These are phyloP conservation scores for Ganaspis sp. DNA, from an alignment of 1,140 invertebrate genomes.

Conservation along the genomic window DNA sequence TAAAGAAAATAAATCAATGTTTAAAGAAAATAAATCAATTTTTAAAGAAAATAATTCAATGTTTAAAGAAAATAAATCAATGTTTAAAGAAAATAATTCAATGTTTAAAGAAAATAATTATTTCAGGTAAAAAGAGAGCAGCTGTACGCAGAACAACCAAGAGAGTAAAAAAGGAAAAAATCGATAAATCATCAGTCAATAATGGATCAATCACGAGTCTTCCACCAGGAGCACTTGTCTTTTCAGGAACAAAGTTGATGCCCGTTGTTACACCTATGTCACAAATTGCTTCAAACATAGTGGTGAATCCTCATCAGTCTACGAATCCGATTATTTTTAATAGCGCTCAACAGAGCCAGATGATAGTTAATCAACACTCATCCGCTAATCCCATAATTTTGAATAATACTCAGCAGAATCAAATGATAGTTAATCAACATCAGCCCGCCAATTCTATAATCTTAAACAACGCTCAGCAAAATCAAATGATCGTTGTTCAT, in stretches of 20 bases:
- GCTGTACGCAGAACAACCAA: slow-evolving; percentile 56
- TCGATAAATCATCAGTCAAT: slow-evolving; percentile 49
- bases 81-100: too few species aligned
- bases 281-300: slow-evolving; percentile 67
- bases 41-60: too few species aligned
- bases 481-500: slow-evolving; percentile 74
- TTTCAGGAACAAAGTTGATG: slow-evolving; percentile 72
- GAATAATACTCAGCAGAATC: slow-evolving; percentile 62
- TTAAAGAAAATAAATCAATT: too few species aligned
- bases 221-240: slow-evolving; percentile 67
- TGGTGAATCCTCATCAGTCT: slow-evolving; percentile 68
- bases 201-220: slow-evolving; percentile 64
- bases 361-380: slow-evolving; percentile 69
- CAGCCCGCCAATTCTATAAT: slow-evolving; percentile 67
- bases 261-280: slow-evolving; percentile 70
- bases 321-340: slow-evolving; percentile 67
- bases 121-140: slow-evolving; percentile 46
- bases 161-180: slow-evolving; percentile 57
- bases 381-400: slow-evolving; percentile 65
- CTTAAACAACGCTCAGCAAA: slow-evolving; percentile 68
- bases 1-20: too few species aligned
- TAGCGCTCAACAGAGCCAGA: slow-evolving; percentile 63
- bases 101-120: too few species aligned
- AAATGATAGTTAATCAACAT: slow-evolving; percentile 70
- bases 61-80: too few species aligned